Percentiles rank a stretch among this genome's conserved stretches.
phyloP scores from a whole-genome alignment of 2,888 invertebrate species.

The Tiliacea citrago region DNA sequence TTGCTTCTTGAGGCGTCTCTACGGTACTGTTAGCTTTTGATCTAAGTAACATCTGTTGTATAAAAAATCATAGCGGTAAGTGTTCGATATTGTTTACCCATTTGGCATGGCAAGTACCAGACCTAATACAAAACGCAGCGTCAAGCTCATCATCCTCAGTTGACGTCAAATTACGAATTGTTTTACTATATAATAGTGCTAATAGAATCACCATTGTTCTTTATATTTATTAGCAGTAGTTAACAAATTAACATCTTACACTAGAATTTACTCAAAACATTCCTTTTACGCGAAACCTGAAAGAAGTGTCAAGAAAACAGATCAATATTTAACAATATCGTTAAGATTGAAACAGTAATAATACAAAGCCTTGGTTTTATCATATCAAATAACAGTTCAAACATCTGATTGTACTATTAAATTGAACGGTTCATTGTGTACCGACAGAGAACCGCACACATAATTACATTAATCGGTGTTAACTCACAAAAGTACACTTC shows the following conservation, averaged over 20 bases:
- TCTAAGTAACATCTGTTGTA: neutral
- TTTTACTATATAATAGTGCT: constrained; percentile 3
- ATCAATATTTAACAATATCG: neutral
- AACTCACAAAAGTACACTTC: constrained; percentile 85
- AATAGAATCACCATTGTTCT: constrained; percentile 13
- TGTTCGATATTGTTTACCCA: neutral
- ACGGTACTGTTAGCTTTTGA: neutral
- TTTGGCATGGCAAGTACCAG: neutral
- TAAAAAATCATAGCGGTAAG: neutral
- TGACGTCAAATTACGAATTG: neutral
- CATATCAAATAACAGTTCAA: constrained; percentile 47
- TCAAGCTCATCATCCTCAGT: constrained; percentile 1
- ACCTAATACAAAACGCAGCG: neutral
- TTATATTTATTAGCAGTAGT: constrained; percentile 8
- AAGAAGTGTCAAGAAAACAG: neutral
- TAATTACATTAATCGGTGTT: constrained; percentile 86
- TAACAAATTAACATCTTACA: neutral
- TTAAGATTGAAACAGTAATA: constrained; percentile 18
- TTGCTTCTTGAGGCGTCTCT: neutral
- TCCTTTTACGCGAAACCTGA: neutral
- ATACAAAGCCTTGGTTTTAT: constrained; percentile 23
- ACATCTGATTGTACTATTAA: constrained; percentile 58
- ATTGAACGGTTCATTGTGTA: constrained; percentile 64
- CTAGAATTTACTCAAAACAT: constrained; percentile 2
- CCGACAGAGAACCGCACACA: constrained; percentile 77